Evolutionary conservation across 2,888 invertebrate genomes (phyloP).

Genomic region (Ophraella communa): DNA sequence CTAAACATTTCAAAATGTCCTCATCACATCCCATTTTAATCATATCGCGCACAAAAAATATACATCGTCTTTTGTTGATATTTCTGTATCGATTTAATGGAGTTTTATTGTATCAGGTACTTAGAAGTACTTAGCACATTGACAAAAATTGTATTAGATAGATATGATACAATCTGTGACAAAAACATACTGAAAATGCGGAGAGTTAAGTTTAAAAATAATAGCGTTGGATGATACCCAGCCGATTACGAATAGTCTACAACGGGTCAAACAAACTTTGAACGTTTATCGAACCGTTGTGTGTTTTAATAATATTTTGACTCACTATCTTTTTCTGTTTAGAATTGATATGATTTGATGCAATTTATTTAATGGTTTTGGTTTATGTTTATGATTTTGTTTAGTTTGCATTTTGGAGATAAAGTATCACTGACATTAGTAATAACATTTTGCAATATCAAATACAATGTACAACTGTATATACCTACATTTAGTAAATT

Average conservation of each 20-base stretch:
- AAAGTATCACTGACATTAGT: no score
- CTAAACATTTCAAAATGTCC: slow-evolving; percentile 35
- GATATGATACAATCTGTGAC: slow-evolving; percentile 1
- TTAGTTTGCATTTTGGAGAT: no score
- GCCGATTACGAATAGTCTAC: neutral
- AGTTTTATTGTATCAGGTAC: slow-evolving; percentile 11
- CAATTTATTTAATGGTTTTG: no score
- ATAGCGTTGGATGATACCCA: neutral
- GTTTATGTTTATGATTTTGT: no score
- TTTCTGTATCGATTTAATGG: slow-evolving; percentile 4
- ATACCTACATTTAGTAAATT: no score
- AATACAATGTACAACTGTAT: no score
- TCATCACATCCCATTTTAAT: slow-evolving; percentile 37
- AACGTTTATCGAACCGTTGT: neutral
- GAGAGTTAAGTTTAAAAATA: neutral
- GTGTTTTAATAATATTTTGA: neutral
- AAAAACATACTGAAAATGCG: neutral
- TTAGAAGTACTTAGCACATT: neutral
- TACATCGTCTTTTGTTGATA: neutral
- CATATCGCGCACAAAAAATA: neutral
- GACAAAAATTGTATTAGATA: neutral
- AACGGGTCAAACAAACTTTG: neutral
- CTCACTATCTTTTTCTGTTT: neutral
- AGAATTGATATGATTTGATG: neutral
- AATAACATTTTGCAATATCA: no score